Base-by-base conservation (phyloP, 2,888 invertebrate genomes). In the Hypena proboscidalis region DNA sequence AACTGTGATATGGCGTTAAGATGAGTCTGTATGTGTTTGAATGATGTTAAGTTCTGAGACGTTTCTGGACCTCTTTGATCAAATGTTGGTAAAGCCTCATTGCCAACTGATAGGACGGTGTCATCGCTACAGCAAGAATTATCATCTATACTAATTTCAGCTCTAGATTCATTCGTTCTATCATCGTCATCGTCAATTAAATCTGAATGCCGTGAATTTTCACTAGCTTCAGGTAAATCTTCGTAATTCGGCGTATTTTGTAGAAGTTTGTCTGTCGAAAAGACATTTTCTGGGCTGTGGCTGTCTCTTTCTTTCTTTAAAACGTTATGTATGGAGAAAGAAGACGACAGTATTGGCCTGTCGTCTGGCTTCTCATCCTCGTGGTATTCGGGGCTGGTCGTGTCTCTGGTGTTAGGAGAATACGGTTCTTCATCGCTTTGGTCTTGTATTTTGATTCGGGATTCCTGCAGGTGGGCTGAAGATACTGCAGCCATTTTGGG, bases 31-130 rank as follows among this genome's bases (percentile, higher is more conserved):
- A 94, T 94, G 50, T 94, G 94, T 67, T 93, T 93, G 54, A 93
- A 93, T 0, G 93, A 92, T 0, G 93, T 87, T n/a, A 92, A 67
- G 0, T 83, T 83, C 54, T 82, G 88, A 0, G 74, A 67, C 7
- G 79, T 65, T 14, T 80, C 73, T 1, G 74, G 67, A 7, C 63
- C 55, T 45, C 71, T 81, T 22, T 83, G 80, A 2, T 80, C 79
- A 15, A 73, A 85, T 21, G 65, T 76, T 1, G 91, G 89, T 4
- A 92, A 92, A 1, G 93, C 93, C 65, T 96, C 96, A 72, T 96
- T 95, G 3, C 96, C 96, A 54, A 96, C 96, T 60, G 96, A 96
- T 19, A 96, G 74, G 2, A 96, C 96, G 26, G 96, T 96, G 69
- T 95, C 96, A 66, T 95, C 95, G 63, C 94, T 94, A 60, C 94